Conservation (phyloP, 2,888 invertebrate species). For the Drosophila demipolita region DNA sequence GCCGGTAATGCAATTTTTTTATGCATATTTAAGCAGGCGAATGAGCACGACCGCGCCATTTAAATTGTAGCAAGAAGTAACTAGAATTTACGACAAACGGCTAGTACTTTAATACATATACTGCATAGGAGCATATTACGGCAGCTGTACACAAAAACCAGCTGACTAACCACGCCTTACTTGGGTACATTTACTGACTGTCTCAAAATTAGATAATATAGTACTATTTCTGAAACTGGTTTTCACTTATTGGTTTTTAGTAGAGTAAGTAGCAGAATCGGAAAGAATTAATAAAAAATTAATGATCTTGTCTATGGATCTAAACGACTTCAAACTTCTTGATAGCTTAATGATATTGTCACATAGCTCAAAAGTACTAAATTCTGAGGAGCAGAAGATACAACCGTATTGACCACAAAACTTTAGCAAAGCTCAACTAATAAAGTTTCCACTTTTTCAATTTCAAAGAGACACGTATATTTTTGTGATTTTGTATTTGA, state of each 20-base stretch:
- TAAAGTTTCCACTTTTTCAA: neutral
- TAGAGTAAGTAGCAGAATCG: neutral
- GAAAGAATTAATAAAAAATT: neutral
- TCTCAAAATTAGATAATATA: neutral
- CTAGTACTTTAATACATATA: conserved; percentile 38
- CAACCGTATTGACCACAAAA: neutral
- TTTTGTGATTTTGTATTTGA: neutral
- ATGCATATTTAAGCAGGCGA: conserved; percentile 50
- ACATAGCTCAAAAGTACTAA: neutral
- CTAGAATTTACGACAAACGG: conserved; percentile 60
- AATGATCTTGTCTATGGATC: neutral
- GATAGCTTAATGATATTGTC: neutral
- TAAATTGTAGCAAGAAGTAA: conserved; percentile 62
- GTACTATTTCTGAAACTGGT: neutral
- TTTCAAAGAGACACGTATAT: neutral
- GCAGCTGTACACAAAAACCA: conserved; percentile 36
- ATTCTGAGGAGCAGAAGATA: neutral
- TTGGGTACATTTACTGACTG: neutral
- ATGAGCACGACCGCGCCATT: conserved; percentile 49
- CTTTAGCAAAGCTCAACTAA: neutral
- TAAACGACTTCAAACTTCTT: neutral
- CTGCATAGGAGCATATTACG: conserved; percentile 16
- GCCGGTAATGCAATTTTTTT: conserved; percentile 25
- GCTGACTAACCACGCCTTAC: conserved; percentile 36
- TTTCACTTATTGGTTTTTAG: conserved; percentile 9